Evolutionary conservation across 2,113 vertebrate genomes (phyloP).

Genomic region (Stegastes partitus): DNA sequence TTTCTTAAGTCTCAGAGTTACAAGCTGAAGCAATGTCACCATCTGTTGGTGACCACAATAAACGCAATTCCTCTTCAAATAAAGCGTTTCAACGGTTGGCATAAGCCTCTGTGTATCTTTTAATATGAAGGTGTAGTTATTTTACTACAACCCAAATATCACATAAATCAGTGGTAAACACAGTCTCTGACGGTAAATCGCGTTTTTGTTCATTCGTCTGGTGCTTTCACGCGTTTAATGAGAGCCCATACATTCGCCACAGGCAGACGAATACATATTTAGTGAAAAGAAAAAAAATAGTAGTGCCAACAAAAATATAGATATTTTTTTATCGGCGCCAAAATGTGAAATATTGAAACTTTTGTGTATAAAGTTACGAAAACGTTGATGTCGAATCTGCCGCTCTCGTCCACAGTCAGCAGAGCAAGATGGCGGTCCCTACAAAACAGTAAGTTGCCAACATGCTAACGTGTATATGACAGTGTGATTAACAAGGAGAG

Average conservation of each 20-base stretch:
- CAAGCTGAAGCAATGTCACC: slow-evolving; percentile 32
- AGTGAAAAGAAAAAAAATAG: background rate
- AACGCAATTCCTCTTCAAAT: background rate
- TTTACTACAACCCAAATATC: background rate
- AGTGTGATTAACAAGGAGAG: background rate
- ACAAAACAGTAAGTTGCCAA: slow-evolving; percentile 76
- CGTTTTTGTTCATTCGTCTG: background rate
- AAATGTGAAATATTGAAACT: too few species aligned
- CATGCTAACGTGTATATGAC: slow-evolving; percentile 22
- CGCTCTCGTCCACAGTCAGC: slow-evolving; percentile 4
- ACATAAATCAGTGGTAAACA: background rate
- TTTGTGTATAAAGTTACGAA: background rate
- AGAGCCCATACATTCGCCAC: slow-evolving; percentile 29
- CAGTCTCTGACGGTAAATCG: background rate
- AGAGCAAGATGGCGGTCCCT: slow-evolving; percentile 78
- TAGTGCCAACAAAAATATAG: background rate
- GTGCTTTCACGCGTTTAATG: background rate
- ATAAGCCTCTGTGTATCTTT: background rate
- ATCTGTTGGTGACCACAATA: slow-evolving; percentile 47
- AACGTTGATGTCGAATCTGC: slow-evolving; percentile 69
- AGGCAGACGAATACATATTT: background rate
- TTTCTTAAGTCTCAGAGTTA: background rate
- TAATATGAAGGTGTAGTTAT: background rate
- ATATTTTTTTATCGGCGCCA: too few species aligned
- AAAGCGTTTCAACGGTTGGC: background rate